Conservation (phyloP, 1,140 invertebrate genomes). For the Drosophila tani region DNA sequence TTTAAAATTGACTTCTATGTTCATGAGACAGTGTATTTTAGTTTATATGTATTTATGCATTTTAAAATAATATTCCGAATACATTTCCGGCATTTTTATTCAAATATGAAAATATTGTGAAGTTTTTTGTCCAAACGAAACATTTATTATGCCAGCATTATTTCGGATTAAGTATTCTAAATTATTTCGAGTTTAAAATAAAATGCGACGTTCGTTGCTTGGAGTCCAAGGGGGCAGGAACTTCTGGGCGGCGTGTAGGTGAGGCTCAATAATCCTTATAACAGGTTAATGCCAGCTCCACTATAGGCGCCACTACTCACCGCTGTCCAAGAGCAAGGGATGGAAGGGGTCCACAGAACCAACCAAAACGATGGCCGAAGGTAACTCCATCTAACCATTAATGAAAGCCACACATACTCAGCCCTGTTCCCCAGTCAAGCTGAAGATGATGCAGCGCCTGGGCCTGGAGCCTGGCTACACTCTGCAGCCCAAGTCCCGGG, state of each 20-base stretch:
- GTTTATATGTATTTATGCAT: too few species aligned
- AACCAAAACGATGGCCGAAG: slow-evolving; percentile 64
- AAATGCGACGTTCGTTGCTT: slow-evolving; percentile 50
- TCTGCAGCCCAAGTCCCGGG: slow-evolving; percentile 67
- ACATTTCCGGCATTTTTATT: background rate
- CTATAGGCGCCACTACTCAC: slow-evolving; percentile 40
- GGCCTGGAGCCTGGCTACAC: slow-evolving; percentile 71
- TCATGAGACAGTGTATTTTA: too few species aligned
- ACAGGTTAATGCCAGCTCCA: background rate
- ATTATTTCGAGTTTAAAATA: background rate
- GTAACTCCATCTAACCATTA: background rate
- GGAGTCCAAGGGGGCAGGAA: slow-evolving; percentile 6
- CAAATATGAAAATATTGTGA: background rate
- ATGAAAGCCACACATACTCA: background rate
- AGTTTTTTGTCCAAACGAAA: background rate
- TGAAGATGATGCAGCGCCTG: slow-evolving; percentile 63
- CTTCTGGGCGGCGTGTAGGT: slow-evolving; percentile 20
- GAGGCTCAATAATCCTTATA: slow-evolving; percentile 2
- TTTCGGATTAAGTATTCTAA: too few species aligned
- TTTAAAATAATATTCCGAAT: too few species aligned
- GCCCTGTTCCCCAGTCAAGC: slow-evolving; percentile 52
- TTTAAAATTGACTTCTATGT: too few species aligned
- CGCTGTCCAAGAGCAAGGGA: slow-evolving; percentile 39
- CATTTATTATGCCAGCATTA: background rate
- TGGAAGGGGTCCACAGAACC: slow-evolving; percentile 28